A percentile compares a stretch with the other conserved stretches of the same genome.
phyloP scores from a whole-genome alignment of 2,113 vertebrate genomes.

The Trinectes maculatus region DNA sequence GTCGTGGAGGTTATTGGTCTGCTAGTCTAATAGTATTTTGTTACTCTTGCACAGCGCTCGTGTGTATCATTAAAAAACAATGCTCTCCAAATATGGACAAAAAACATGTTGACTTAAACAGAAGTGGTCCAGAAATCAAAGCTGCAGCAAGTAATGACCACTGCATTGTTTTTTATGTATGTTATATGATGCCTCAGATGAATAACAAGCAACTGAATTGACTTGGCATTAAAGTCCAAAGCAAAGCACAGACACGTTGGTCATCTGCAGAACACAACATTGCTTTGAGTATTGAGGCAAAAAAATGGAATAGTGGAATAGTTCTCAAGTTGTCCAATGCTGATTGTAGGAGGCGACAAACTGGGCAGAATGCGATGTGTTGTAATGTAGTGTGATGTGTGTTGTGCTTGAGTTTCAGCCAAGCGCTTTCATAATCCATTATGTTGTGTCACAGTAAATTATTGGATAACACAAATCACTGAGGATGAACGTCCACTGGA shows the following conservation, averaged over 20 bases:
- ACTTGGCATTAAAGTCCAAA: conserved; percentile 12
- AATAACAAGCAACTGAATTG: background rate
- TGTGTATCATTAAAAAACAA: background rate
- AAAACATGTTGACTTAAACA: background rate
- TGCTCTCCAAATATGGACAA: background rate
- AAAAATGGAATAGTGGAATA: too few species aligned
- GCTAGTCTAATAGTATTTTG: background rate
- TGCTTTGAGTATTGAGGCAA: background rate
- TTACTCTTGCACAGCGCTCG: background rate
- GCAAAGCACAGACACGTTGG: conserved; percentile 7
- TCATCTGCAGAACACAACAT: conserved; percentile 10
- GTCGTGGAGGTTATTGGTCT: background rate
- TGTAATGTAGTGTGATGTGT: too few species aligned
- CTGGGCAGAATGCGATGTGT: too few species aligned
- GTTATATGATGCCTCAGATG: background rate
- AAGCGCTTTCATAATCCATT: too few species aligned
- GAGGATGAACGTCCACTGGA: too few species aligned
- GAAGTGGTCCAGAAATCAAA: background rate
- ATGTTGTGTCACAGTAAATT: too few species aligned
- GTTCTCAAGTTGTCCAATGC: too few species aligned
- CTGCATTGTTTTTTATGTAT: background rate
- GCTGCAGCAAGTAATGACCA: background rate
- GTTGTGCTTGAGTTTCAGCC: too few species aligned
- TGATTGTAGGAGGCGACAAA: too few species aligned
- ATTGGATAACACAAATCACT: too few species aligned